phyloP scores from a whole-genome alignment of 2,888 invertebrate species.

The Synanthedon tipuliformis region DNA sequence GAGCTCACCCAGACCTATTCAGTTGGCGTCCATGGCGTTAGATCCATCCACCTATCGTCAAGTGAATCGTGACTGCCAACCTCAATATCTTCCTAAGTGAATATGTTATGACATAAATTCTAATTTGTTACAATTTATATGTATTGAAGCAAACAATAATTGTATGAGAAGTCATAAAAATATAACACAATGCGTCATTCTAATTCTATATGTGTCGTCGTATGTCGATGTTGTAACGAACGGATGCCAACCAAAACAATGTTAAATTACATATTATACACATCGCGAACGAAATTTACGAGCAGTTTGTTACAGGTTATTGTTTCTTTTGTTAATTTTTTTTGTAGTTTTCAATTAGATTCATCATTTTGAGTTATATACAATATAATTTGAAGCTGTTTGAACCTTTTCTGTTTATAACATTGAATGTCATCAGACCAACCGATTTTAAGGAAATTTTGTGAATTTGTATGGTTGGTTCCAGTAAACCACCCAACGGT shows the following conservation, averaged over 20 bases:
- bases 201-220: conserved; percentile 3
- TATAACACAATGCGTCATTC: conserved; percentile 3
- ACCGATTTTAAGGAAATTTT: not conserved
- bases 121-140: not conserved
- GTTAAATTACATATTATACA: not conserved
- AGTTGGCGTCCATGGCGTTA: too few relatives aligned
- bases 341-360: not conserved
- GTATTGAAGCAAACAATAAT: not conserved
- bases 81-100: too few relatives aligned
- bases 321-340: not conserved
- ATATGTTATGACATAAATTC: not conserved
- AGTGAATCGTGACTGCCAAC: too few relatives aligned
- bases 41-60: too few relatives aligned
- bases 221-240: not conserved
- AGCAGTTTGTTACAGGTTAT: conserved; percentile 1
- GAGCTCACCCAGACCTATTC: too few relatives aligned
- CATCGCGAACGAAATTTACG: not conserved
- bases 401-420: too few relatives aligned
- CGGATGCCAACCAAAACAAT: not conserved
- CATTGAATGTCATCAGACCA: too few relatives aligned
- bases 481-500: too few relatives aligned
- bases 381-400: too few relatives aligned
- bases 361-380: too few relatives aligned
- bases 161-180: not conserved
- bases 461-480: not conserved